Evolutionary conservation across 2,888 invertebrate genomes (phyloP).

Genomic region (Electrophaes corylata): DNA sequence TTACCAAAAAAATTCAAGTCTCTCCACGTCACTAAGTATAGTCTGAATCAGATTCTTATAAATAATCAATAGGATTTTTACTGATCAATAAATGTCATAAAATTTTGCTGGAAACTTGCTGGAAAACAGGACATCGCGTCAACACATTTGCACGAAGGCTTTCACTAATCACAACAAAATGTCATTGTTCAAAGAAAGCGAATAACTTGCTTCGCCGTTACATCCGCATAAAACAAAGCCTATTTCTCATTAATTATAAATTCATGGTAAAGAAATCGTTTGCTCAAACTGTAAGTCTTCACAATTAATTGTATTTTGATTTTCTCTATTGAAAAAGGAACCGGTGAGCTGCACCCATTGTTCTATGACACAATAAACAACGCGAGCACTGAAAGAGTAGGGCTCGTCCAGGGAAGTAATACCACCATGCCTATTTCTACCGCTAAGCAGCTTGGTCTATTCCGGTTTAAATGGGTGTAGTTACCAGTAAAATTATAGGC

Average conservation of each 20-base stretch:
- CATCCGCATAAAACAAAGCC: conserved; percentile 8
- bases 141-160: too few species aligned
- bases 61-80: too few species aligned
- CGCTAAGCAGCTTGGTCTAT: too few species aligned
- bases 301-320: conserved; percentile 1
- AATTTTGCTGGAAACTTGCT: too few species aligned
- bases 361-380: conserved; percentile 1
- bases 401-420: too few species aligned
- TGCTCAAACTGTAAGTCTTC: conserved; percentile 2
- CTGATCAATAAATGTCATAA: background rate
- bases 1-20: too few species aligned
- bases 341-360: conserved; percentile 6
- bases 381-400: background rate
- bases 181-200: background rate
- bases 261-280: conserved; percentile 16
- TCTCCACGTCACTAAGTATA: too few species aligned
- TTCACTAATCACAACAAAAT: background rate
- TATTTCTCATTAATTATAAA: conserved; percentile 19
- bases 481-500: too few species aligned
- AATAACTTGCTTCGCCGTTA: conserved; percentile 8
- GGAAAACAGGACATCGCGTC: too few species aligned
- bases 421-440: too few species aligned
- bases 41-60: too few species aligned
- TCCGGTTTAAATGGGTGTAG: too few species aligned
- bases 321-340: conserved; percentile 18